A percentile compares a stretch with the other conserved stretches of the same genome.
Evolutionary conservation across 1,140 invertebrate genomes (phyloP).

Genomic region (Drosophila truncata): DNA sequence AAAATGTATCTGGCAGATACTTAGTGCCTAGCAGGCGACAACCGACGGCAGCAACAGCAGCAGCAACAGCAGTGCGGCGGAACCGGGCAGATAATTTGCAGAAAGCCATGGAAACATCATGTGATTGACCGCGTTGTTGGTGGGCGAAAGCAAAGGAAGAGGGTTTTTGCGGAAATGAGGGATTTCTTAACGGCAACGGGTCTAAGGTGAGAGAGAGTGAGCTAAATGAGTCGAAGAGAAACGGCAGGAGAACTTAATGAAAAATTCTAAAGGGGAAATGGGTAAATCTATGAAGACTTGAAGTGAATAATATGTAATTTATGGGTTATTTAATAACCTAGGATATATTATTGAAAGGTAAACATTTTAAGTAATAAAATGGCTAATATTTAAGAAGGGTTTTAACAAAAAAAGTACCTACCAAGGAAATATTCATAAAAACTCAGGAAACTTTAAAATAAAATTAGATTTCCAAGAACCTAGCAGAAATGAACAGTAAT

Average conservation of each 20-base stretch:
- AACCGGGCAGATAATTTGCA: constrained; percentile 57
- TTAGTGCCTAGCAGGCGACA: constrained; percentile 60
- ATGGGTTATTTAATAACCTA: neutral
- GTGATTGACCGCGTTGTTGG: constrained; percentile 73
- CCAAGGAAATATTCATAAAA: neutral
- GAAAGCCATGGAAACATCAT: constrained; percentile 53
- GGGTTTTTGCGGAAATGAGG: neutral
- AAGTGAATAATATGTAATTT: too few species aligned
- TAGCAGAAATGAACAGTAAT: too few species aligned
- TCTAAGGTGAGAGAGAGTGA: neutral
- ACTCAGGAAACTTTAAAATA: neutral
- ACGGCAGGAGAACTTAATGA: constrained; percentile 6
- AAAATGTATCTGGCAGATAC: constrained; percentile 72
- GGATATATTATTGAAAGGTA: too few species aligned
- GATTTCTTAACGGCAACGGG: neutral
- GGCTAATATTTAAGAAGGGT: neutral
- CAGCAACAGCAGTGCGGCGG: constrained; percentile 3
- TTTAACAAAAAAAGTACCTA: neutral
- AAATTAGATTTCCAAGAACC: too few species aligned
- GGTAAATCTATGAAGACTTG: neutral
- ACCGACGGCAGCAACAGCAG: constrained; percentile 19
- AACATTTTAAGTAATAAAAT: neutral
- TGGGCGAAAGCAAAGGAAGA: constrained; percentile 16
- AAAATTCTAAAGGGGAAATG: neutral
- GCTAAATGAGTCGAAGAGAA: constrained; percentile 3